Evolutionary conservation across 2,797 vertebrate species (phyloP).

Genomic region (Geotrypetes seraphini): DNA sequence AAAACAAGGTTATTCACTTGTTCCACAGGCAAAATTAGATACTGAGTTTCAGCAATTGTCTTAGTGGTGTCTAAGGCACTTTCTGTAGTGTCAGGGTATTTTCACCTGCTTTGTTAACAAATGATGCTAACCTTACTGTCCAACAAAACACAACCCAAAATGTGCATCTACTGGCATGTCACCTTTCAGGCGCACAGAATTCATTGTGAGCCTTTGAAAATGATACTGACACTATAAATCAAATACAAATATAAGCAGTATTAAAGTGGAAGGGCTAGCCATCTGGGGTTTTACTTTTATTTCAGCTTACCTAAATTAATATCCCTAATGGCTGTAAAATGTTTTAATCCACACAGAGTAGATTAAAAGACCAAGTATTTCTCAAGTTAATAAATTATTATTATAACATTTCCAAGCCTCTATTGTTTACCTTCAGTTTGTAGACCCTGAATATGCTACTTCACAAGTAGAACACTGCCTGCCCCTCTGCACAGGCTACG

Average conservation of each 20-base stretch:
- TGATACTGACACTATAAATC: constrained; percentile 1
- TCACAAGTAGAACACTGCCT: too few relatives aligned
- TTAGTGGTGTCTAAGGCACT: constrained; percentile 96
- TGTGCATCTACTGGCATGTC: constrained; percentile 48
- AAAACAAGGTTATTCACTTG: constrained; percentile 58
- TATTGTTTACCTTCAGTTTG: too few relatives aligned
- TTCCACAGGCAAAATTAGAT: constrained; percentile 56
- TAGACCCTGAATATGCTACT: too few relatives aligned
- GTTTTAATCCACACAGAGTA: too few relatives aligned
- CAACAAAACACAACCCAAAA: constrained; percentile 16
- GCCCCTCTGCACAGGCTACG: neutral
- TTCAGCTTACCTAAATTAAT: too few relatives aligned
- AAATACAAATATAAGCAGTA: too few relatives aligned
- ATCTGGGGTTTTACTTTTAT: too few relatives aligned
- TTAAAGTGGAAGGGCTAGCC: too few relatives aligned
- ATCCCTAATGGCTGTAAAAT: too few relatives aligned
- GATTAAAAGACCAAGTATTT: too few relatives aligned
- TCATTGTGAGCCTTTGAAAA: neutral
- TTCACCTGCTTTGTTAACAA: constrained; percentile 49
- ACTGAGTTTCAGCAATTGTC: constrained; percentile 72
- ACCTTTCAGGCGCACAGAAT: constrained; percentile 37
- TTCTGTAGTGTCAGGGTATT: constrained; percentile 71
- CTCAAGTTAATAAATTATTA: too few relatives aligned
- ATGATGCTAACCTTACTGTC: constrained; percentile 41
- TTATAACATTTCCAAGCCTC: too few relatives aligned